A percentile compares a stretch with the other conserved stretches of the same genome.
Evolutionary conservation across 1,140 invertebrate species (phyloP).

Genomic region (Drosophila asahinai): DNA sequence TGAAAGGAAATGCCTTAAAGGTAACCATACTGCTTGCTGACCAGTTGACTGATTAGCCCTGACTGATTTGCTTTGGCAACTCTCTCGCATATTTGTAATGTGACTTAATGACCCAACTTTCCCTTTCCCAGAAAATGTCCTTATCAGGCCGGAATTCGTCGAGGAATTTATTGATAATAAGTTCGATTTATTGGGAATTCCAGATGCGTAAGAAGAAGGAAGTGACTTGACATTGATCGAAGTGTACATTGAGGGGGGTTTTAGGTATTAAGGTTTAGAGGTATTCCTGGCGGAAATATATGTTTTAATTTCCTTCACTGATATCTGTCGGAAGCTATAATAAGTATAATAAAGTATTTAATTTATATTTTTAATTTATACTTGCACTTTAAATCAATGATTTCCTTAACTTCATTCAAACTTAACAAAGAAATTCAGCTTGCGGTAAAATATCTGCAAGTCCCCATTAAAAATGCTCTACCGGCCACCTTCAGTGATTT

Average conservation of each 20-base stretch:
- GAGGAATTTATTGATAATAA: constrained; percentile 30
- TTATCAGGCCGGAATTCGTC: constrained; percentile 18
- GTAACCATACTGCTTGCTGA: constrained; percentile 2
- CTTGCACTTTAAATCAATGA: too few species aligned
- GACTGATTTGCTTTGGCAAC: constrained; percentile 5
- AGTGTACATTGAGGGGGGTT: not conserved
- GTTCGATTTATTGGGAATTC: constrained; percentile 18
- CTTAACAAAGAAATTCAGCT: not conserved
- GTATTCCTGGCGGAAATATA: too few species aligned
- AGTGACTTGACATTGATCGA: constrained; percentile 16
- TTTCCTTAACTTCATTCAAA: not conserved
- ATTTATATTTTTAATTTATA: too few species aligned
- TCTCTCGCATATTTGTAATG: constrained; percentile 46
- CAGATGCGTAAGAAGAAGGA: constrained; percentile 25
- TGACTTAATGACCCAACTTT: constrained; percentile 54
- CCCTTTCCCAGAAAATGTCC: constrained; percentile 28
- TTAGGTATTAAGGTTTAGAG: not conserved
- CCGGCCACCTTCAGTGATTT: not conserved
- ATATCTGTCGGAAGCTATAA: not conserved
- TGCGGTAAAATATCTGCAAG: not conserved
- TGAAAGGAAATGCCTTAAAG: constrained; percentile 29
- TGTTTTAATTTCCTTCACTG: not conserved
- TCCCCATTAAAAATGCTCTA: not conserved
- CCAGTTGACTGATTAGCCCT: constrained; percentile 58
- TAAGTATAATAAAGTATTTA: too few species aligned